These are phyloP conservation scores for Hyperoplus lanceolatus DNA, from an alignment of 2,797 vertebrate species.

Conservation along the genomic window DNA sequence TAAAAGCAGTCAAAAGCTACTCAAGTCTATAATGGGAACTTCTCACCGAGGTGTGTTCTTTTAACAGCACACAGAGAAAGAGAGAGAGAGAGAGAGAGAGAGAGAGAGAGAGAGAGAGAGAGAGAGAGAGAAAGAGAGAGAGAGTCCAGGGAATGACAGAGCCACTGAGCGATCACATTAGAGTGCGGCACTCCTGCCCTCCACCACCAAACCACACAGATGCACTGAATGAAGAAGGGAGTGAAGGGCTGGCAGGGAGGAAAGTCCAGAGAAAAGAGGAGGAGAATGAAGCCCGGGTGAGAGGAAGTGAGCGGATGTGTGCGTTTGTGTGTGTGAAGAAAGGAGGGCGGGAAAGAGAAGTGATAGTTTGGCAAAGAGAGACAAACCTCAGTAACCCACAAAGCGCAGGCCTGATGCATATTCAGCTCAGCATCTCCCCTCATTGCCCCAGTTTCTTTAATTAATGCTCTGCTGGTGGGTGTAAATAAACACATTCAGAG, in stretches of 20 bases:
- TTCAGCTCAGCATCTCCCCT: constrained; percentile 82
- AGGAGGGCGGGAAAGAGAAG: constrained; percentile 56
- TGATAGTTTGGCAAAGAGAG: constrained; percentile 73
- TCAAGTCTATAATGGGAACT: constrained; percentile 24
- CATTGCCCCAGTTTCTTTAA: constrained; percentile 83
- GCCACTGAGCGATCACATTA: constrained; percentile 63
- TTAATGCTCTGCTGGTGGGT: constrained; percentile 77
- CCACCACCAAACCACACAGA: constrained; percentile 69
- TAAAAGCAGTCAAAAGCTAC: background rate
- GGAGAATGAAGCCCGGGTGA: constrained; percentile 59
- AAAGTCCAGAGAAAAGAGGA: constrained; percentile 64
- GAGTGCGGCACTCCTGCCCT: constrained; percentile 49
- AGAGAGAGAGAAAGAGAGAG: constrained; percentile 22
- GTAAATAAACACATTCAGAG: constrained; percentile 83
- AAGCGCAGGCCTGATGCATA: constrained; percentile 82
- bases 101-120: background rate
- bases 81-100: background rate
- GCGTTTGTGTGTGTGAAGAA: constrained; percentile 44
- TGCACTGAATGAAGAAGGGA: constrained; percentile 69
- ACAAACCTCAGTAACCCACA: constrained; percentile 76
- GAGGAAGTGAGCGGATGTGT: constrained; percentile 70
- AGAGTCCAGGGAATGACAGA: constrained; percentile 48
- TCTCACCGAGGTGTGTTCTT: constrained; percentile 31
- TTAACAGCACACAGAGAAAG: constrained; percentile 29
- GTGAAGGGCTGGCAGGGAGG: constrained; percentile 57